Conservation (phyloP, 2,888 invertebrate species). For the Orchesellides sinensis region DNA sequence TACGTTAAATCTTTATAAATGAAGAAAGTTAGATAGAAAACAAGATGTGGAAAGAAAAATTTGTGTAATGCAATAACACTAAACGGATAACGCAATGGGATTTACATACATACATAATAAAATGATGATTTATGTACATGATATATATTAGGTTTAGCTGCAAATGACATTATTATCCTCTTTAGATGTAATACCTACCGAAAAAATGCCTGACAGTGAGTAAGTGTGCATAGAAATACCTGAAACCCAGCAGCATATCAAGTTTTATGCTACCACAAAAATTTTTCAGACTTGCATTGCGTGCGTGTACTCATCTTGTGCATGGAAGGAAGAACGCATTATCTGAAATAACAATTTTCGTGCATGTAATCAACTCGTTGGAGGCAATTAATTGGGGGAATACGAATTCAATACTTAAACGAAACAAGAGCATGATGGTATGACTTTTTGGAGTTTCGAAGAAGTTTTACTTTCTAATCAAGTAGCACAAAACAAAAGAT, state of each 20-base stretch:
- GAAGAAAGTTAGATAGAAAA: background rate
- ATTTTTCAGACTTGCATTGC: background rate
- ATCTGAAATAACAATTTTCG: background rate
- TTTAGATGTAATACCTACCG: background rate
- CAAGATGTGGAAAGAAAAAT: constrained; percentile 15
- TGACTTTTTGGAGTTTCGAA: background rate
- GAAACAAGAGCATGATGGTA: background rate
- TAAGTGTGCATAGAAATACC: background rate
- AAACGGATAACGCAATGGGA: background rate
- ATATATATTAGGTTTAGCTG: background rate
- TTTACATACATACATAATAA: background rate
- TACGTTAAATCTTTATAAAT: background rate
- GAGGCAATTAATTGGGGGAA: constrained; percentile 12
- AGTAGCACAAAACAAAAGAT: no score
- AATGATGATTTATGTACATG: background rate
- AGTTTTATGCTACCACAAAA: background rate
- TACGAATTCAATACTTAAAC: background rate
- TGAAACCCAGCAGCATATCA: background rate
- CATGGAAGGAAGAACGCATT: background rate
- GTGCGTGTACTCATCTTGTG: background rate
- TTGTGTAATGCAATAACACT: background rate
- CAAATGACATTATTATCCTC: constrained; percentile 20
- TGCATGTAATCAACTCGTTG: constrained; percentile 31
- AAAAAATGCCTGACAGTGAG: background rate
- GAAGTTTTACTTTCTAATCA: no score